Percentiles rank a stretch among this genome's conserved stretches.
phyloP scores from a whole-genome alignment of 2,113 vertebrate species.

The Nipponia nippon region DNA sequence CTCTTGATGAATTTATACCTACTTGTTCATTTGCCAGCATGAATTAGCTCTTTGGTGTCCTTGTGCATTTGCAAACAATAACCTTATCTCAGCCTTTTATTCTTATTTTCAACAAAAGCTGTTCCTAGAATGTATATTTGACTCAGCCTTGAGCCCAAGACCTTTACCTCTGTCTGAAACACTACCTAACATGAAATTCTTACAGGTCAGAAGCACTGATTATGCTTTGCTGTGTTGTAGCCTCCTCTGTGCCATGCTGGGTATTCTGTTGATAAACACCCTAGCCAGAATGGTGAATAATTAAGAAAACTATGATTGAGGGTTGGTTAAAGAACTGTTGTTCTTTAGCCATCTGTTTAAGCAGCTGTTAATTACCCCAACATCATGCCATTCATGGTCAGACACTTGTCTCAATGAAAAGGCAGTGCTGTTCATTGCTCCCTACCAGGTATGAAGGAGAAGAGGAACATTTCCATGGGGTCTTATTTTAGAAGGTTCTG shows the following conservation, averaged over 20 bases:
- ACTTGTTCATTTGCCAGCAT: background rate
- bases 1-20: background rate
- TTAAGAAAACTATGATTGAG: background rate
- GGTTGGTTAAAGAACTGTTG: background rate
- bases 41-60: background rate
- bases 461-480: fast-evolving
- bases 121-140: background rate
- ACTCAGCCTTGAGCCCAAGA: background rate
- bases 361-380: background rate
- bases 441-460: background rate
- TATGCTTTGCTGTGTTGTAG: background rate
- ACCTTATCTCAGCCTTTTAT: background rate
- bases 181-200: background rate
- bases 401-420: background rate
- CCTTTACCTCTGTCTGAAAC: background rate
- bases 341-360: background rate
- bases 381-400: background rate
- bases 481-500: background rate
- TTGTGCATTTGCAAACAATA: background rate
- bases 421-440: background rate
- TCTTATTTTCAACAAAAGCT: background rate
- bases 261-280: background rate
- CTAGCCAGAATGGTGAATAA: background rate
- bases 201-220: background rate
- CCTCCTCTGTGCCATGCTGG: background rate